Conservation (phyloP, 2,797 vertebrate species). For the Loriculus beryllinus region DNA sequence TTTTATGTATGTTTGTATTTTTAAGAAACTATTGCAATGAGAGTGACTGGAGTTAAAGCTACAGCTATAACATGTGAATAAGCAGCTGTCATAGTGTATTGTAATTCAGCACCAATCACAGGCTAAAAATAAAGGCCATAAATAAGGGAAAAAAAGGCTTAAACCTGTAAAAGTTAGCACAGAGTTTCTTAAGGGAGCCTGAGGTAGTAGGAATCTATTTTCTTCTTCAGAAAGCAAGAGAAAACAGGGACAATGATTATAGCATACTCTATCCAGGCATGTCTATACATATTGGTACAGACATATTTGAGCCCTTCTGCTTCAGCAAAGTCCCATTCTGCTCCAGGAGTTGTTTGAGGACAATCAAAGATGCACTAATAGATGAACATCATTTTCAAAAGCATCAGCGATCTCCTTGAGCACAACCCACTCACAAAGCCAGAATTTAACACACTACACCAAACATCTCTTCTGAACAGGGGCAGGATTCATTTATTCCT, state of each 20-base stretch:
- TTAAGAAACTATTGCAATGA: not conserved
- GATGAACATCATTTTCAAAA: not conserved
- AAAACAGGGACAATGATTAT: not conserved
- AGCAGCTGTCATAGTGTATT: not conserved
- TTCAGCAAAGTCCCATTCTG: not conserved
- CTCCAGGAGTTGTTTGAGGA: not conserved
- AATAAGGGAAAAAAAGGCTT: not conserved
- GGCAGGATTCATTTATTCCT: fast-evolving
- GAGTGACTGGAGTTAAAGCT: not conserved
- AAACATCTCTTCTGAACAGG: not conserved
- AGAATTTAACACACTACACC: not conserved
- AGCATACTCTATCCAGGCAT: not conserved
- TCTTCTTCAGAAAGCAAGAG: not conserved
- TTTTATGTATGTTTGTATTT: not conserved
- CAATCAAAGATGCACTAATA: not conserved
- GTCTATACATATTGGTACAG: not conserved
- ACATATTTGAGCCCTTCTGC: not conserved
- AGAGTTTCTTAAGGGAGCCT: not conserved
- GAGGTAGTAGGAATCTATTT: not conserved
- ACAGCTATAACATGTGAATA: not conserved
- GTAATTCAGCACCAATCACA: not conserved
- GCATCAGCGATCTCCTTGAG: not conserved
- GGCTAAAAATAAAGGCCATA: slow-evolving; percentile 6
- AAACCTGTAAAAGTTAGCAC: not conserved
- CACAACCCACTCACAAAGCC: not conserved